A percentile compares a stretch with the other conserved stretches of the same genome.
These are phyloP conservation scores for Villa cingulata DNA, from an alignment of 2,888 invertebrate species.

Conservation along the genomic window DNA sequence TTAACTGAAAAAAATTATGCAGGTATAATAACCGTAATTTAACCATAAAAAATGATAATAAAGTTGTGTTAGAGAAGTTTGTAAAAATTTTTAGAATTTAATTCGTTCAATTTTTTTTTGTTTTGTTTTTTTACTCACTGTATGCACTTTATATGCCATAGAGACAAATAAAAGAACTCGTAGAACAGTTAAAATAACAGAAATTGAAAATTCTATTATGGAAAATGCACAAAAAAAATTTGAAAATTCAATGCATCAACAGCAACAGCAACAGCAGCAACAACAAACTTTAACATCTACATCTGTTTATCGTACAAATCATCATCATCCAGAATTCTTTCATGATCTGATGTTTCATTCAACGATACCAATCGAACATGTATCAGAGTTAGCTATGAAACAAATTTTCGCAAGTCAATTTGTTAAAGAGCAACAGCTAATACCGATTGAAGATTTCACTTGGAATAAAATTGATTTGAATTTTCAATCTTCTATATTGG, in stretches of 20 bases:
- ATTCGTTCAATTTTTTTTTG: no score
- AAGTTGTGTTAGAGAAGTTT: no score
- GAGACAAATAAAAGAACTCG: no score
- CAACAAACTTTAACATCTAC: conserved; percentile 22
- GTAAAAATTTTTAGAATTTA: no score
- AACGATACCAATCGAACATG: conserved; percentile 28
- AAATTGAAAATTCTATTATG: conserved; percentile 15
- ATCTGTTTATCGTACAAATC: no score
- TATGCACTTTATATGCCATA: no score
- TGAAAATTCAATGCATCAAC: conserved; percentile 27
- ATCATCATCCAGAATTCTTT: conserved; percentile 31
- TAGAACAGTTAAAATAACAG: background rate
- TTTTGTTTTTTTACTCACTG: no score
- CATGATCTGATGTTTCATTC: conserved; percentile 32
- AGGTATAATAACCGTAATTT: background rate
- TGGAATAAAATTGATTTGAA: conserved; percentile 26
- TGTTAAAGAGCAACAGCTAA: conserved; percentile 33
- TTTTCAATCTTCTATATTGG: conserved; percentile 24
- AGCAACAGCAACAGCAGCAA: conserved; percentile 18
- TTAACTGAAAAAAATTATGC: conserved; percentile 46
- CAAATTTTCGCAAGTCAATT: conserved; percentile 40
- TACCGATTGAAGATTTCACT: conserved; percentile 29
- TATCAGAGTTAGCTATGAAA: conserved; percentile 38
- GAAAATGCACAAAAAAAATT: conserved; percentile 31
- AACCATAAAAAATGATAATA: no score